Base-by-base conservation (phyloP, 2,888 invertebrate species). In the Drosophila nr. perissopoda region DNA sequence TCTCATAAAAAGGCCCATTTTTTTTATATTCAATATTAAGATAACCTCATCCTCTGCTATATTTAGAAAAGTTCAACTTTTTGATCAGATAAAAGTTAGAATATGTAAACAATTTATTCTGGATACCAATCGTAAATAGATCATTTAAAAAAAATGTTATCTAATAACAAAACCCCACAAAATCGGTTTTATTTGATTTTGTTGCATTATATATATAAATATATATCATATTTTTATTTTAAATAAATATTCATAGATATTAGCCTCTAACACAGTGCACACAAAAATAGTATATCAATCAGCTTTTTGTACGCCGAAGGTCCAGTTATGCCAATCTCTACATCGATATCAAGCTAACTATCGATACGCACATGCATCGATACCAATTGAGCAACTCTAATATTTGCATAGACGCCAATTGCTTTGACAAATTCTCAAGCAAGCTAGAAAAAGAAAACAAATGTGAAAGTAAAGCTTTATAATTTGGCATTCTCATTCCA, bases 371-470 rank as follows among this genome's bases (percentile, higher is more conserved):
- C 33, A 3, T 45, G 57, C 73, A 62, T 33, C 67, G 72, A 72
- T 74, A 66, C 13, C 7, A 21, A 27, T 3, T 45, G 21, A 40
- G 38, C 72, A 69, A 54, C 79, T 48, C 61, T 67, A 74, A 52
- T n/a, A 61, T 72, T 58, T 61, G 73, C 64, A 74, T 45, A 51
- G 76, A 80, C 76, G 76, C 76, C 69, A 80, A 80, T 80, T 81
- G 73, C 61, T 42, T 61, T 45, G 45, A 36, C 27, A 65, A 48
- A 70, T 38, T 40, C 31, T 49, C 34, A 66, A 78, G 40, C 33
- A 60, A 56, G 48, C 34, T 2, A 11, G 38, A 52, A 42, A 65
- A 60, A 49, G 2, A 57, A 62, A 54, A 66, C 79, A 74, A 77
- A 88, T 88, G 89, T 65, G 34, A 72, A 68, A 36, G 25, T 48